Conservation (phyloP, 2,797 vertebrate species). For the Poliocrania exsul region DNA sequence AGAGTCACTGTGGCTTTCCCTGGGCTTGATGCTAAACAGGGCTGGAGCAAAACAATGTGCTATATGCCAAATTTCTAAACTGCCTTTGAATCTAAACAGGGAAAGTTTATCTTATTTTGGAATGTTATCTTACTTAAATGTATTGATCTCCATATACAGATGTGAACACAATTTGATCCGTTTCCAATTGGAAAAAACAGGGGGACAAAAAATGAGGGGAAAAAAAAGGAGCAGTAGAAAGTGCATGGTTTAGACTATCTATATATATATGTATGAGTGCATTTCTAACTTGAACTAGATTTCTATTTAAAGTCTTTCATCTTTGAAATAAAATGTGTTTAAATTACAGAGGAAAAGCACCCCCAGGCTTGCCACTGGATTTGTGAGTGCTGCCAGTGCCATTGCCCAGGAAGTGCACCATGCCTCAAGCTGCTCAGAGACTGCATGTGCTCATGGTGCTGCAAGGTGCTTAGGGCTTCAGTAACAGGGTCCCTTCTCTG, state of each 20-base stretch:
- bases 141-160: background rate
- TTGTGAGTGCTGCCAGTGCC: background rate
- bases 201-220: background rate
- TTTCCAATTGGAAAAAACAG: background rate
- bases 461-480: background rate
- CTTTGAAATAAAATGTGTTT: background rate
- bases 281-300: background rate
- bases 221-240: background rate
- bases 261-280: too few relatives aligned
- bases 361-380: background rate
- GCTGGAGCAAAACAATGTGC: background rate
- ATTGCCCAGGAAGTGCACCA: rapidly evolving
- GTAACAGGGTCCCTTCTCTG: background rate
- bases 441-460: rapidly evolving
- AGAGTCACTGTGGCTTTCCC: background rate
- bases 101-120: background rate
- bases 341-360: background rate
- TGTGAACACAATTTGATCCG: background rate
- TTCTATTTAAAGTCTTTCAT: background rate
- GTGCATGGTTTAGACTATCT: background rate
- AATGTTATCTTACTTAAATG: background rate
- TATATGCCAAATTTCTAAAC: background rate
- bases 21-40: background rate
- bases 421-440: background rate
- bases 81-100: background rate